These are phyloP conservation scores for Tapirus terrestris DNA, from an alignment of 2,113 vertebrate species.

Conservation along the genomic window DNA sequence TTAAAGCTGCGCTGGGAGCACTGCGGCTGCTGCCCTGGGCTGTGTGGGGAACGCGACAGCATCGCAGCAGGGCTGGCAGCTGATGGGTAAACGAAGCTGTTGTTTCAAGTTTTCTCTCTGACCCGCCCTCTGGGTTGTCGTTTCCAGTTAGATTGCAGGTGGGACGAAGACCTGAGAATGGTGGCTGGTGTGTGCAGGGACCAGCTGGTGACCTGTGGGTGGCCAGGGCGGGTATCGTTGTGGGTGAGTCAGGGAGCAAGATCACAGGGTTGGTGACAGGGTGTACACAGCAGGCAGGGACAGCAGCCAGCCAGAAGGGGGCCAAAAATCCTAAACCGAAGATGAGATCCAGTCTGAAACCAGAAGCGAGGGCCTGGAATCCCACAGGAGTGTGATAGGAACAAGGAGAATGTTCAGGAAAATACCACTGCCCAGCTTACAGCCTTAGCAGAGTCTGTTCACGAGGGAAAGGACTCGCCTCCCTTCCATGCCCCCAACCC, in stretches of 20 bases:
- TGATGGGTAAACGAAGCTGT: not conserved
- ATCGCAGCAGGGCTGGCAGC: fast-evolving
- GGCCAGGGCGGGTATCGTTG: fast-evolving
- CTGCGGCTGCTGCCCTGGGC: fast-evolving
- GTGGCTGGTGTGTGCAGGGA: fast-evolving
- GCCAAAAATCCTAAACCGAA: not conserved
- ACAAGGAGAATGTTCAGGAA: fast-evolving
- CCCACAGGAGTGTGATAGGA: not conserved
- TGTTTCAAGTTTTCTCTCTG: fast-evolving
- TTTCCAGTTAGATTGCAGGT: not conserved
- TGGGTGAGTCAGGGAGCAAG: not conserved
- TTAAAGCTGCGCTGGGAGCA: fast-evolving
- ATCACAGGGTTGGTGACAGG: no score
- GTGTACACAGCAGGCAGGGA: fast-evolving
- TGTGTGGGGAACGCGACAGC: fast-evolving
- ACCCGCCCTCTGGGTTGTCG: fast-evolving
- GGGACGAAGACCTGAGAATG: not conserved
- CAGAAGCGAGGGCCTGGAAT: not conserved
- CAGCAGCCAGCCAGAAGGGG: not conserved
- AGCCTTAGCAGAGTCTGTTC: not conserved
- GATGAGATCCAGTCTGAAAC: not conserved
- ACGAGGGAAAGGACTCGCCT: fast-evolving
- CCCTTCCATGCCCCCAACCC: not conserved
- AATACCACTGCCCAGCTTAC: fast-evolving
- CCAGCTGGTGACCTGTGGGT: fast-evolving